phyloP scores from a whole-genome alignment of 2,113 vertebrate genomes.

The Fregata magnificens region DNA sequence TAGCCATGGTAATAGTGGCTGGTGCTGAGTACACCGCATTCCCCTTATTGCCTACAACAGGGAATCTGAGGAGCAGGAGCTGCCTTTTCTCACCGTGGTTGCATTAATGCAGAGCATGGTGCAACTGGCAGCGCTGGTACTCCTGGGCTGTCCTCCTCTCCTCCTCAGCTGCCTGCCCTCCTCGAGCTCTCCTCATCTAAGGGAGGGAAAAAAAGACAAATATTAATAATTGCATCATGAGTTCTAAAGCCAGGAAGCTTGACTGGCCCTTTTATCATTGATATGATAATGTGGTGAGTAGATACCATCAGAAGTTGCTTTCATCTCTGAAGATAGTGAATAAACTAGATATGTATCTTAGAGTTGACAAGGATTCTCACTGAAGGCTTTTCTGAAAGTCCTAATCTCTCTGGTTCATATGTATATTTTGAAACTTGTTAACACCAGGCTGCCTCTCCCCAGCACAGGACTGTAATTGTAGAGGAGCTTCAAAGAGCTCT shows the following conservation, averaged over 20 bases:
- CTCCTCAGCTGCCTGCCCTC: background rate
- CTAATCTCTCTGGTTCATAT: background rate
- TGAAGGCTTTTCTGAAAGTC: background rate
- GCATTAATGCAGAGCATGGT: background rate
- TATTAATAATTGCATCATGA: background rate
- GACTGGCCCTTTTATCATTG: constrained; percentile 5
- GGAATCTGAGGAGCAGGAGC: background rate
- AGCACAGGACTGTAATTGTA: background rate
- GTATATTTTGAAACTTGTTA: background rate
- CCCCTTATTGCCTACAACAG: background rate
- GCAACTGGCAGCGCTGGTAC: accelerated
- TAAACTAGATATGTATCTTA: constrained; percentile 15
- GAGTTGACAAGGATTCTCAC: background rate
- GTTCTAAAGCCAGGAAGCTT: background rate
- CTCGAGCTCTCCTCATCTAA: background rate
- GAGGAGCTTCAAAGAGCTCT: background rate
- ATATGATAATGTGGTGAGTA: background rate
- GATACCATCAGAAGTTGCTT: constrained; percentile 30
- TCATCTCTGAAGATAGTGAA: constrained; percentile 36
- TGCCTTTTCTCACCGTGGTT: accelerated
- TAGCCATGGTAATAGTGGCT: background rate
- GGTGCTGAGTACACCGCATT: accelerated
- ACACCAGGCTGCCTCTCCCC: background rate
- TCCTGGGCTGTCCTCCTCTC: background rate
- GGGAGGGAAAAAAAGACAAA: background rate